Evolutionary conservation across 2,797 vertebrate genomes (phyloP).

Genomic region (Orientallactaga sibirica): DNA sequence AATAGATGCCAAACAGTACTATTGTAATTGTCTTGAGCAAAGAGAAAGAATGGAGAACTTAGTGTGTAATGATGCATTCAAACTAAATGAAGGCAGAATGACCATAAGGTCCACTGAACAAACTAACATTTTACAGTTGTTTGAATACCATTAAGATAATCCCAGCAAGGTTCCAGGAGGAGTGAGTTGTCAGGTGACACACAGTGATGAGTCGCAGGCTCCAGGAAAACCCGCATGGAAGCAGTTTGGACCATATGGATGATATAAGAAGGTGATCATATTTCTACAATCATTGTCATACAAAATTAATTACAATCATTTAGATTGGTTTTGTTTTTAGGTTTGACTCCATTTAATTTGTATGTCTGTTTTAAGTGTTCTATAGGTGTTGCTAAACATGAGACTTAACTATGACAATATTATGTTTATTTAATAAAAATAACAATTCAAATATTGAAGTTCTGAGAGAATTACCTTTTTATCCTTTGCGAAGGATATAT

Average conservation of each 20-base stretch:
- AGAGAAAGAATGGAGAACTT: conserved; percentile 29
- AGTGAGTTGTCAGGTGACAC: background rate
- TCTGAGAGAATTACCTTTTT: background rate
- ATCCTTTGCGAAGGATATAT: background rate
- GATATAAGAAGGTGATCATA: conserved; percentile 3
- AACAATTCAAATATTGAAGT: conserved; percentile 20
- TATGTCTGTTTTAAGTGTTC: conserved; percentile 21
- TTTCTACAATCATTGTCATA: conserved; percentile 39
- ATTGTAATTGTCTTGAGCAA: conserved; percentile 10
- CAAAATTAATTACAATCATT: conserved; percentile 30
- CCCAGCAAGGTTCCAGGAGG: background rate
- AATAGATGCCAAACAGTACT: background rate
- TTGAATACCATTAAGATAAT: background rate
- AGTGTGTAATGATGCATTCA: conserved; percentile 25
- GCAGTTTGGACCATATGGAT: background rate
- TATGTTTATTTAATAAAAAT: conserved; percentile 18
- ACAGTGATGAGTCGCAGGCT: background rate
- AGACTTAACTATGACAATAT: conserved; percentile 35
- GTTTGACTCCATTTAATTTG: conserved; percentile 44
- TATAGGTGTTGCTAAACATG: background rate
- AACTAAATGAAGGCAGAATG: conserved; percentile 25
- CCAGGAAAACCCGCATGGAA: background rate
- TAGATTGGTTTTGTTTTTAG: background rate
- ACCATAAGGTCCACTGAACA: background rate
- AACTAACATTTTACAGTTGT: conserved; percentile 11